Base-by-base conservation (phyloP, 2,113 vertebrate genomes). In the Argyrosomus japonicus region DNA sequence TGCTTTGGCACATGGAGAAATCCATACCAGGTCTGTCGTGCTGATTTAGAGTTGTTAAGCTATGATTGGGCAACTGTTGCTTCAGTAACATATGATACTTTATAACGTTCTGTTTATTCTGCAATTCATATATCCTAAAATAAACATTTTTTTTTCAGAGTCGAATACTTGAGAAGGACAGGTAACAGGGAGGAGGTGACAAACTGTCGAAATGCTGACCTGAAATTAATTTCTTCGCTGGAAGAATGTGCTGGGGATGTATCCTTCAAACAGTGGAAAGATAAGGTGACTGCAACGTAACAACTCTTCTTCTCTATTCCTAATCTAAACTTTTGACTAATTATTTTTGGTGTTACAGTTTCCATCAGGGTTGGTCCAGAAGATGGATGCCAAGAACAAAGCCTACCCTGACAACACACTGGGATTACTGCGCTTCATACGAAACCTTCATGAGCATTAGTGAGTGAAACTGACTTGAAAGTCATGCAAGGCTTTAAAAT, bases 191-290 rank as follows among this genome's bases (percentile, higher is more conserved):
- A 75, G 0, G 91, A 90, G 17, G 85, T 68, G 9, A 62, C 8
- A 40, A 89, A 86, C 0, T 89, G 32, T 61, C 72, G 36, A 23
- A 75, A 79, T 0, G 70, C 83, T 19, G 68, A 88, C 1, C 0
- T 56, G 5, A n/a, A 88, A 2, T 51, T 93, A 0, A 69, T 88
- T 73, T 1, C 2, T 10, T 75, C 27, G 0, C 2, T 93, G 45
- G 84, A 84, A 54, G 9, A 53, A 68, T 56, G 5, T 73, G 27
- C 48, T 6, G 18, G 0, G 3, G 19, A 57, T 15, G 82, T 54
- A 78, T 83, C 85, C n/a, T 93, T 91, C 57, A 81, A 32, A 40
- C 14, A 87, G 5, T 95, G 94, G 94, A 95, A 87, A 69, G 7
- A 71, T 2, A 85, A 93, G 84, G 94, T 95, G 8, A 84, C n/a